Evolutionary conservation across 92 coral and sea anemone species (phyloP), one percentile per base, ranked within the genome.

Genomic region (Parazoanthus swiftii): DNA sequence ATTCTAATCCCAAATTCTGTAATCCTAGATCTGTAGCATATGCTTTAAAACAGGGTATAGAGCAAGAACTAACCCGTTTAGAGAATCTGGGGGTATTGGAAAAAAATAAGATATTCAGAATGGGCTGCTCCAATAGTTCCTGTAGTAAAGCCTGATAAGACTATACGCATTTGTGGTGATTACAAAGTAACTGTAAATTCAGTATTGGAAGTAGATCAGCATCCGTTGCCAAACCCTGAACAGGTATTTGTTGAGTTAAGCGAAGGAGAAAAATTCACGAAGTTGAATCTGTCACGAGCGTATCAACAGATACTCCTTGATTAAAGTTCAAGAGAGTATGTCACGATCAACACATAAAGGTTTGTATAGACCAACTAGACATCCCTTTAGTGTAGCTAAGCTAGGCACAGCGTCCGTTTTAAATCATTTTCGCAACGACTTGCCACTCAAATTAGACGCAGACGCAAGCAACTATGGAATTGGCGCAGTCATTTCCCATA

Each of bases 1-100:
- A 67, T 67, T 67, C 33, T 67, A 67, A 67, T 67, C 29, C 73
- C 8, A 67, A 25, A 33, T 67, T 67, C 73, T 67, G 73, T 67
- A 81, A 81, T 39, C 86, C 86, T 46, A 46, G 86, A 20, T 81
- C 86, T 43, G 86, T 81, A 44, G 76, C 86, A 37, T 76, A 81
- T 81, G 86, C 86, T 37, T 67, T 81, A 36, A 81, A 81, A 29
- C 33, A 56, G 26, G 26, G 37, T 39, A 81, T 81, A 43, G 86
- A 81, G 86, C 85, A 81, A 81, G 81, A 77, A 46, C 50, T 81
- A 81, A 67, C 73, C 73, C 73, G 78, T 36, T 74, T 26, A 74
- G 77, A 74, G 78, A 26, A 26, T 67, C 25, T 67, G 73, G 33
- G 72, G 29, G 72, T 25, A 21, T 20, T 21, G 72, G 72, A 20